A percentile compares a stretch with the other conserved stretches of the same genome.
phyloP scores from a whole-genome alignment of 2,888 invertebrate genomes.

The Disparrhopalites patrizii region DNA sequence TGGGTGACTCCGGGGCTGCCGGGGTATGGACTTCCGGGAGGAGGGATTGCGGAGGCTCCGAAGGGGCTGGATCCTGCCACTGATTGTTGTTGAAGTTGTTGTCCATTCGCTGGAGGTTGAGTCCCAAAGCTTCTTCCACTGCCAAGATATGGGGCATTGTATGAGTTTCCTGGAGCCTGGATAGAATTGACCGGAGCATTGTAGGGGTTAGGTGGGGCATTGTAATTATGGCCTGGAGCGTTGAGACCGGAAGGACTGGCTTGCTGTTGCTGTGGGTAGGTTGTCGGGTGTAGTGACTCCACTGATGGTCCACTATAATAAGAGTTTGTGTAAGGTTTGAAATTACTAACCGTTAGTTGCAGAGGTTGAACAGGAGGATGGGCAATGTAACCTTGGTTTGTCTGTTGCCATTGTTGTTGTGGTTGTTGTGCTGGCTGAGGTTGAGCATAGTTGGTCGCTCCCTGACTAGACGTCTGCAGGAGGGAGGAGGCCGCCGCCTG shows the following conservation, averaged over 20 bases:
- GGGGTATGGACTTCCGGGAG: neutral
- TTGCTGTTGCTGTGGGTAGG: conserved; percentile 31
- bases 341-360: conserved; percentile 30
- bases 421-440: conserved; percentile 26
- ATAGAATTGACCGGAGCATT: conserved; percentile 40
- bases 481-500: conserved; percentile 26
- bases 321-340: conserved; percentile 20
- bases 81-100: neutral
- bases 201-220: conserved; percentile 42
- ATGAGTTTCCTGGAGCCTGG: conserved; percentile 45
- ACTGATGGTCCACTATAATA: conserved; percentile 24
- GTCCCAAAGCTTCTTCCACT: conserved; percentile 30
- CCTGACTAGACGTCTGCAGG: conserved; percentile 2
- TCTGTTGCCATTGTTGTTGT: conserved; percentile 25
- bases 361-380: conserved; percentile 25
- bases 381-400: conserved; percentile 28
- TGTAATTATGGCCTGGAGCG: conserved; percentile 46
- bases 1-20: neutral
- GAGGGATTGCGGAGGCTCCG: neutral
- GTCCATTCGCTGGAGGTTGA: conserved; percentile 25
- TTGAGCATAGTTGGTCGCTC: conserved; percentile 14
- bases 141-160: conserved; percentile 37
- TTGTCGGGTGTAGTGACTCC: conserved; percentile 25
- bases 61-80: neutral
- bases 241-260: conserved; percentile 45